These are phyloP conservation scores for Sicus ferrugineus DNA, from an alignment of 2,888 invertebrate genomes.

Conservation along the genomic window DNA sequence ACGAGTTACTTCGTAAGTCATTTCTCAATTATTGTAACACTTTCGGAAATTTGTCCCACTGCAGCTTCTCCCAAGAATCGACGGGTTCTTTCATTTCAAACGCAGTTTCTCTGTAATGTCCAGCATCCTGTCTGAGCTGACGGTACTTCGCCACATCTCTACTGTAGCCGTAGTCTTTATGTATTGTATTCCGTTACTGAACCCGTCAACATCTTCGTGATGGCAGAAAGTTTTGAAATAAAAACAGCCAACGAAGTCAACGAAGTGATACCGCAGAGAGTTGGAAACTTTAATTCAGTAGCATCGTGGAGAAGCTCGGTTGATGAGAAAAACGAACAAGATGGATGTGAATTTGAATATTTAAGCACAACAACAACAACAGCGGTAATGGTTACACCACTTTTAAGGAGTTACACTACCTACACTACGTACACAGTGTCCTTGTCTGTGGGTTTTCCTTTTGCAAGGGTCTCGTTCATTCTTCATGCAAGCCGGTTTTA, in stretches of 20 bases:
- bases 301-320: background rate
- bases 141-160: background rate
- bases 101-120: constrained; percentile 11
- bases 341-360: constrained; percentile 32
- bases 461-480: constrained; percentile 36
- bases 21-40: background rate
- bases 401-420: constrained; percentile 40
- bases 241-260: constrained; percentile 6
- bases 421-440: too few species aligned
- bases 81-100: background rate
- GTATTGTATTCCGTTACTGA: background rate
- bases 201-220: constrained; percentile 8
- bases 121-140: constrained; percentile 20
- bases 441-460: constrained; percentile 18
- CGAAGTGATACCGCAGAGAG: background rate
- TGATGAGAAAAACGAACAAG: background rate
- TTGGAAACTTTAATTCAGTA: background rate
- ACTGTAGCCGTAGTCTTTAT: constrained; percentile 15
- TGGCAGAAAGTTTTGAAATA: constrained; percentile 11
- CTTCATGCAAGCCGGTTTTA: constrained; percentile 41
- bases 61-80: background rate
- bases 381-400: constrained; percentile 21
- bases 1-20: background rate
- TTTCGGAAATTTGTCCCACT: background rate
- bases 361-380: constrained; percentile 25